These are phyloP conservation scores for Hippopotamyrus pictus DNA, from an alignment of 2,797 vertebrate genomes.

Conservation along the genomic window DNA sequence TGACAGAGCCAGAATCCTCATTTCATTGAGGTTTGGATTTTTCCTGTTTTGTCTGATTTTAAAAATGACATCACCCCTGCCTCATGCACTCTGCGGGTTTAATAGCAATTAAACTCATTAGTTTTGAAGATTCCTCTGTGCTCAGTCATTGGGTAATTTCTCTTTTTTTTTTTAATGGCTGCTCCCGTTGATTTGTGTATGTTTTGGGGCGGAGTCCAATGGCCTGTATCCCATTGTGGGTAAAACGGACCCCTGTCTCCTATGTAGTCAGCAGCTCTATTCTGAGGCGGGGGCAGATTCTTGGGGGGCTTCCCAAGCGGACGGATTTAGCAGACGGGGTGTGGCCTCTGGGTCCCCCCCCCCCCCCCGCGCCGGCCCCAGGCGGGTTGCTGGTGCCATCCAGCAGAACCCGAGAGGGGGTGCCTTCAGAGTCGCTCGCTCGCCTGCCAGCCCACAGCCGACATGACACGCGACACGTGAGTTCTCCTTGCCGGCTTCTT, in stretches of 20 bases:
- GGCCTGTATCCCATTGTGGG: not conserved
- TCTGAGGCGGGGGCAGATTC: constrained; percentile 39
- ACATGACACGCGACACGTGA: constrained; percentile 44
- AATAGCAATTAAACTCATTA: not conserved
- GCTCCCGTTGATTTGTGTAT: too few species aligned
- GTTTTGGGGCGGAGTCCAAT: not conserved
- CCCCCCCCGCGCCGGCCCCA: not conserved
- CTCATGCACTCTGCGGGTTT: not conserved
- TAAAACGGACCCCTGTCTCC: constrained; percentile 33
- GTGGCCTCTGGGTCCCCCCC: constrained; percentile 7
- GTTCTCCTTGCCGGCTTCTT: constrained; percentile 18
- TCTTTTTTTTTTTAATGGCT: not conserved
- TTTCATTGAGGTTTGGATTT: not conserved
- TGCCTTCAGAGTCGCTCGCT: not conserved
- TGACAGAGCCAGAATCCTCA: not conserved
- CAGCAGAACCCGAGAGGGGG: not conserved
- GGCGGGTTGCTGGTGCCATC: not conserved
- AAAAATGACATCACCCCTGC: not conserved
- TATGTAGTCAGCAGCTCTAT: constrained; percentile 49
- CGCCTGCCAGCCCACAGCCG: not conserved
- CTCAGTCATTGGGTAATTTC: not conserved
- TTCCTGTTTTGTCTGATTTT: not conserved
- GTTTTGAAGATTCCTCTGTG: not conserved
- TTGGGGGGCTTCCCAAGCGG: constrained; percentile 32
- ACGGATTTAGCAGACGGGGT: constrained; percentile 40